phyloP scores from a whole-genome alignment of 2,888 invertebrate species.

The Spilosoma lubricipeda region DNA sequence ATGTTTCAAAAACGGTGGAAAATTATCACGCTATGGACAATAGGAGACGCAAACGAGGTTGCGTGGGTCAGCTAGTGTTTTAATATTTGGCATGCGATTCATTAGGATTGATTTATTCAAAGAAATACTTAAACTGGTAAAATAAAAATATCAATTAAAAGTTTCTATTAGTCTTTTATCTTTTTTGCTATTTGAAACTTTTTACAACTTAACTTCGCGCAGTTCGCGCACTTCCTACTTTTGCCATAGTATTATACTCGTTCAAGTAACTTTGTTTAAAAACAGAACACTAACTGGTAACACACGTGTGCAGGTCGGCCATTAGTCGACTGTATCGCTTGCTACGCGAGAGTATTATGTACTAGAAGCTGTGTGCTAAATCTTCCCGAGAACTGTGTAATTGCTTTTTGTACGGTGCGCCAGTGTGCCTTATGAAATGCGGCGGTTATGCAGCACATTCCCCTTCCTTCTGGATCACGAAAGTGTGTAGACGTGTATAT shows the following conservation, averaged over 20 bases:
- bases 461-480: too few species aligned
- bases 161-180: background rate
- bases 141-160: background rate
- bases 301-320: constrained; percentile 55
- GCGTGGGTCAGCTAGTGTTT: too few species aligned
- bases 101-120: too few species aligned
- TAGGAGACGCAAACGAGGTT: too few species aligned
- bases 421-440: constrained; percentile 42
- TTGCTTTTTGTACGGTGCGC: constrained; percentile 47
- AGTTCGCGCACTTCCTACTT: too few species aligned
- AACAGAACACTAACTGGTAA: constrained; percentile 29
- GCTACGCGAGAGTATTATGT: constrained; percentile 64
- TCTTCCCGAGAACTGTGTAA: constrained; percentile 69
- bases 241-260: constrained; percentile 7
- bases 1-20: too few species aligned
- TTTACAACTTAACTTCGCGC: background rate
- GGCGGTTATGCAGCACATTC: constrained; percentile 12
- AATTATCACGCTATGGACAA: too few species aligned
- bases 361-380: constrained; percentile 61
- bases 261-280: constrained; percentile 23
- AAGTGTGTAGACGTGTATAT: too few species aligned
- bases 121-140: background rate
- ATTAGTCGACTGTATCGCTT: constrained; percentile 65
- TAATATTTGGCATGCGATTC: too few species aligned
- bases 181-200: background rate